Base-by-base conservation (phyloP, 1,140 invertebrate species). In the Bombus sylvicola region DNA sequence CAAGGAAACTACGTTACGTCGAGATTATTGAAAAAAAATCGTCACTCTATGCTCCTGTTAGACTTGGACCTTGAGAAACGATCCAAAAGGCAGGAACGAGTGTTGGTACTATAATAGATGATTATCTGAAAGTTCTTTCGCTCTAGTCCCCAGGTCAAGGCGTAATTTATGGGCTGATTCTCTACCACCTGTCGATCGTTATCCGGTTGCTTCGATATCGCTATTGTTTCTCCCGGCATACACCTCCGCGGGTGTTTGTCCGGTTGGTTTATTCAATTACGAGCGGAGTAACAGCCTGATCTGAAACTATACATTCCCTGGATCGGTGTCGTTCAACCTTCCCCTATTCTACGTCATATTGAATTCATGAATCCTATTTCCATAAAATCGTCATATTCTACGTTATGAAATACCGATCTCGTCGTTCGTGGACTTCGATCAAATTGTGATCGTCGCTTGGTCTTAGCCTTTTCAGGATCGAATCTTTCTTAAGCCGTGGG, bases 161-260 rank as follows among this genome's bases (percentile, higher is more conserved):
- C n/a, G 47, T 78, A 79, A 73, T 73, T 43, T 73, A 69, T 37
- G 43, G 53, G 18, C 41, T 13, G 39, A 41, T 34, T 72, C 66
- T 43, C 68, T 31, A 22, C 8, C 78, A 81, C 71, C 71, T 85
- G 83, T 81, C 79, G 84, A 85, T 85, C 78, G 31, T 75, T 81
- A 81, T 81, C 79, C 71, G 28, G 8, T 13, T n/a, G 9, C 62
- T 15, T 53, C 78, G 53, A 47, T 84, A 78, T 47, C 39, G 10
- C 53, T 47, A 85, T 80, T 62, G 66, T 80, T 80, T n/a, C 43
- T n/a, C 4, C 9, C 62, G 22, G 10, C 12, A 9, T 34, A 39
- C 71, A 28, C 75, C 34, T 28, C 9, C 25, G 43, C 25, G 47
- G 57, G 31, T 37, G 31, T 71, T 41, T 68, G 28, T 39, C 34